Conservation (phyloP, 2,113 vertebrate species). For the Etheostoma cragini region DNA sequence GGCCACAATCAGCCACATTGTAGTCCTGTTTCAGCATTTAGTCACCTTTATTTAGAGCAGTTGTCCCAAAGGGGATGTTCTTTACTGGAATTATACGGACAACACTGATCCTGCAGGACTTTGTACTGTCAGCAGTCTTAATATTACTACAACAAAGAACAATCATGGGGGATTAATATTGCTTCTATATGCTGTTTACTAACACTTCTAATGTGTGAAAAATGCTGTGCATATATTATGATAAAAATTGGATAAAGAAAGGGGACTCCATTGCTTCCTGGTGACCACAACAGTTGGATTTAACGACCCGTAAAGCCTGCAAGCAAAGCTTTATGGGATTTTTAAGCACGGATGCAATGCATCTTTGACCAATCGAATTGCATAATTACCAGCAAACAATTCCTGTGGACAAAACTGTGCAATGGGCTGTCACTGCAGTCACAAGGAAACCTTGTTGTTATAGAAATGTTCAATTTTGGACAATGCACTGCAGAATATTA, state of each 20-base stretch:
- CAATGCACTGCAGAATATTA: background rate
- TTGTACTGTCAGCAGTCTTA: background rate
- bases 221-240: background rate
- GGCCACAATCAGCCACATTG: background rate
- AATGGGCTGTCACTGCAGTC: background rate
- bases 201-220: conserved; percentile 1
- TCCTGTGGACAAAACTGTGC: background rate
- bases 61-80: conserved; percentile 18
- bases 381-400: background rate
- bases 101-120: conserved; percentile 4
- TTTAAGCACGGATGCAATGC: background rate
- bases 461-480: background rate
- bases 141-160: background rate
- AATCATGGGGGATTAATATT: background rate
- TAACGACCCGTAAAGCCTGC: background rate
- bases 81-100: conserved; percentile 5
- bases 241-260: background rate
- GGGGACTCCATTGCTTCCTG: background rate
- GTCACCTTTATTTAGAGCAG: conserved; percentile 9
- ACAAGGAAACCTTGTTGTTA: background rate
- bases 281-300: conserved; percentile 15
- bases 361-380: background rate
- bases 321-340: background rate
- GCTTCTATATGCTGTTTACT: background rate
- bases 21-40: conserved; percentile 12